Conservation (phyloP, 2,797 vertebrate species). For the Helicolenus hilgendorfi region DNA sequence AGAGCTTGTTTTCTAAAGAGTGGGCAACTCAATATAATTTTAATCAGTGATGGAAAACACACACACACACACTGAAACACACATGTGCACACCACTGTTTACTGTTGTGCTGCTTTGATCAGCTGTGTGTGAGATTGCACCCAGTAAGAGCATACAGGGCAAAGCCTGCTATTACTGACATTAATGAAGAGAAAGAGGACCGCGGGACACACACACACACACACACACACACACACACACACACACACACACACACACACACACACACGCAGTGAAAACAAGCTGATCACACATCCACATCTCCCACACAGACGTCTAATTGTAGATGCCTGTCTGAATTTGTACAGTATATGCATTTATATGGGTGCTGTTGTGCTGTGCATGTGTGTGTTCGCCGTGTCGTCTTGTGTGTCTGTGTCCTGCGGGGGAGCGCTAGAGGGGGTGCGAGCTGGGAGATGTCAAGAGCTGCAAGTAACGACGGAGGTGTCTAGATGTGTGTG, state of each 20-base stretch:
- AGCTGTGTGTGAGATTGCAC: slow-evolving; percentile 50
- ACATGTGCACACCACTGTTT: slow-evolving; percentile 37
- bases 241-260: slow-evolving; percentile 25
- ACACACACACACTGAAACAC: background rate
- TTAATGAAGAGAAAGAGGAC: slow-evolving; percentile 76
- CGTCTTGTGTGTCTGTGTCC: slow-evolving; percentile 58
- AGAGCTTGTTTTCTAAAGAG: background rate
- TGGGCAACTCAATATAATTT: background rate
- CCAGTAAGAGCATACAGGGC: slow-evolving; percentile 40
- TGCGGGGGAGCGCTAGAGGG: slow-evolving; percentile 79
- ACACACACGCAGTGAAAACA: slow-evolving; percentile 22
- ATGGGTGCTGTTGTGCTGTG: slow-evolving; percentile 29
- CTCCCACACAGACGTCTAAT: slow-evolving; percentile 60
- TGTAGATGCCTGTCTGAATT: slow-evolving; percentile 58
- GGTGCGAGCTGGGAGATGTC: slow-evolving; percentile 83
- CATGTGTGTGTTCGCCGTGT: slow-evolving; percentile 27
- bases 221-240: slow-evolving; percentile 8
- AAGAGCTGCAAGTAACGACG: slow-evolving; percentile 79
- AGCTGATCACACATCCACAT: slow-evolving; percentile 51
- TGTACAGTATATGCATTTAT: slow-evolving; percentile 12
- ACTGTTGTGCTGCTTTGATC: slow-evolving; percentile 69
- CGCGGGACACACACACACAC: slow-evolving; percentile 32
- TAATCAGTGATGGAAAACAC: slow-evolving; percentile 4
- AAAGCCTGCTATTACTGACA: slow-evolving; percentile 63
- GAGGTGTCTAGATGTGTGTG: slow-evolving; percentile 68